A percentile compares a stretch with the other conserved stretches of the same genome.
Conservation (phyloP, 1,140 invertebrate genomes). For the Lordiphosa mommai region DNA sequence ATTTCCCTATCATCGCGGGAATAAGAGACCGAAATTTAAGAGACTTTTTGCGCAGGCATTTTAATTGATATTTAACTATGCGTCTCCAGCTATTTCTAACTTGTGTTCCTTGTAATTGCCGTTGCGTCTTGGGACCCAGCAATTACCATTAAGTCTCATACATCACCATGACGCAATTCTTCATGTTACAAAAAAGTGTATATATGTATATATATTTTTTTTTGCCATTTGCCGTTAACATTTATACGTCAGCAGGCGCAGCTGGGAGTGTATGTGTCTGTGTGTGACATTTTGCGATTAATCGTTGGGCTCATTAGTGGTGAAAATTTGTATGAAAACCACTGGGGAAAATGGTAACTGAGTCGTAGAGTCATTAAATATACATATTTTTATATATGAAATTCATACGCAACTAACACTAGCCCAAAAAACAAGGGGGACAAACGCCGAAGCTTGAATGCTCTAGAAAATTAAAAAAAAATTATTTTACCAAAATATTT, state of each 20-base stretch:
- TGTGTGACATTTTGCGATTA: conserved; percentile 54
- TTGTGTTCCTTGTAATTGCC: conserved; percentile 41
- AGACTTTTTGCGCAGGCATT: conserved; percentile 23
- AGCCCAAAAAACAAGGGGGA: no score
- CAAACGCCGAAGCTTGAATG: no score
- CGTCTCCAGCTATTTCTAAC: conserved; percentile 20
- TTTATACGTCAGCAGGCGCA: conserved; percentile 49
- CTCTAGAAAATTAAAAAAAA: no score
- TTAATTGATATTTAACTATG: conserved; percentile 73
- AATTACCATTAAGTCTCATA: conserved; percentile 45
- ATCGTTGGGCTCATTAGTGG: conserved; percentile 68
- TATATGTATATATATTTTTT: conserved; percentile 11
- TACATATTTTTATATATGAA: conserved; percentile 13
- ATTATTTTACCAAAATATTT: no score
- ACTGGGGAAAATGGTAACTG: conserved; percentile 28
- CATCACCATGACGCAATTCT: conserved; percentile 51
- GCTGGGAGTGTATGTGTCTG: conserved; percentile 22
- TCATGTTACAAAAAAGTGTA: neutral
- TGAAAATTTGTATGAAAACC: conserved; percentile 70
- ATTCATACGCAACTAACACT: no score
- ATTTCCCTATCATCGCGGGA: conserved; percentile 4
- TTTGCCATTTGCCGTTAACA: conserved; percentile 32
- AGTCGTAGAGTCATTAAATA: conserved; percentile 42
- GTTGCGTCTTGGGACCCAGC: conserved; percentile 38
- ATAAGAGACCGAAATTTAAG: neutral